A percentile compares a stretch with the other conserved stretches of the same genome.
Evolutionary conservation across 2,113 vertebrate species (phyloP).

Genomic region (Anarhynchus alexandrinus): DNA sequence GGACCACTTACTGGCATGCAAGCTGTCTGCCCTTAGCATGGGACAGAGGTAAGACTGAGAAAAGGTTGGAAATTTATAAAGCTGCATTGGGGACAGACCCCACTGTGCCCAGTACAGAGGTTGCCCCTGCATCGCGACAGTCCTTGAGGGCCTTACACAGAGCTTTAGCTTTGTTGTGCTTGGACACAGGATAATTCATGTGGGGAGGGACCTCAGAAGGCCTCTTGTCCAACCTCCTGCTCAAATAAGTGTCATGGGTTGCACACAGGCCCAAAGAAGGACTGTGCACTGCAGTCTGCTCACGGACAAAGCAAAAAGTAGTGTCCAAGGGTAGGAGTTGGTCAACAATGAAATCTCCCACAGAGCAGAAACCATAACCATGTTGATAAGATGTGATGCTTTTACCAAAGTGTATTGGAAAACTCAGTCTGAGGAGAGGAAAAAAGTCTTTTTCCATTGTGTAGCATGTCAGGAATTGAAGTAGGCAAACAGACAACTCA

Average conservation of each 20-base stretch:
- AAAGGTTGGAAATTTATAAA: neutral
- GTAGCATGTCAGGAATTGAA: neutral
- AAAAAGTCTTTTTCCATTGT: neutral
- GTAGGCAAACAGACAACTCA: neutral
- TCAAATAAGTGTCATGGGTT: neutral
- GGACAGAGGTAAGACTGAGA: neutral
- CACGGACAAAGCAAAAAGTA: neutral
- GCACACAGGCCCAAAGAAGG: neutral
- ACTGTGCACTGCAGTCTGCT: neutral
- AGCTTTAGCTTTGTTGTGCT: neutral
- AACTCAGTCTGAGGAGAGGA: neutral
- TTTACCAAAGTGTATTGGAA: neutral
- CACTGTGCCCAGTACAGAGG: neutral
- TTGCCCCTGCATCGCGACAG: neutral
- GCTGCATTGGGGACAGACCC: neutral
- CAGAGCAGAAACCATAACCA: accelerated
- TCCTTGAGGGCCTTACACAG: neutral
- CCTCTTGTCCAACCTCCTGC: neutral
- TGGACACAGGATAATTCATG: neutral
- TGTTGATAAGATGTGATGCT: neutral
- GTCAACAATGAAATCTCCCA: neutral
- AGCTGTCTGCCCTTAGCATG: neutral
- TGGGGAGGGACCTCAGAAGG: neutral
- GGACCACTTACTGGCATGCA: too few relatives aligned
- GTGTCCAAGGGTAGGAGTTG: neutral